Conservation (phyloP, 2,797 vertebrate species). For the Borostomias antarcticus region DNA sequence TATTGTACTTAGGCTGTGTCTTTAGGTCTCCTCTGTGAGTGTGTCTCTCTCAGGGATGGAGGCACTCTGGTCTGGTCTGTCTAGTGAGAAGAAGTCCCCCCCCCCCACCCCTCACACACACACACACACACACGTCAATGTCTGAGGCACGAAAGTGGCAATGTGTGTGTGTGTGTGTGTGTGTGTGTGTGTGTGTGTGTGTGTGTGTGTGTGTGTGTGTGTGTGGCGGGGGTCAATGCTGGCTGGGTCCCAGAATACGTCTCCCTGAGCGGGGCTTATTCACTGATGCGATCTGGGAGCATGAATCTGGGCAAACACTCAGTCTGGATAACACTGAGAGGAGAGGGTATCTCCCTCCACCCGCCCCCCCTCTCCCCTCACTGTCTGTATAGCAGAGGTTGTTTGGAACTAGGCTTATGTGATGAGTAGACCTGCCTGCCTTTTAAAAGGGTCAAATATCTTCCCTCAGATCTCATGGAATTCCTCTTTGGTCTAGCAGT, state of each 20-base stretch:
- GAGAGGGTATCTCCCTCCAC: conserved; percentile 52
- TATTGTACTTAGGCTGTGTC: too few species aligned
- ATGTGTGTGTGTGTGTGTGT: conserved; percentile 27
- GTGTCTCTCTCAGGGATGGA: too few species aligned
- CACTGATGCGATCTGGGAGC: conserved; percentile 77
- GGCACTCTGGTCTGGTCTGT: not conserved
- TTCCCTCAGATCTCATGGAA: not conserved
- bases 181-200: conserved; percentile 19
- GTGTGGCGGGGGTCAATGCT: conserved; percentile 53
- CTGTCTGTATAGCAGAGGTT: too few species aligned
- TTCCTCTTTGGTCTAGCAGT: too few species aligned
- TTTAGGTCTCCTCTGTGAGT: too few species aligned
- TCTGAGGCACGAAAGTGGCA: conserved; percentile 12
- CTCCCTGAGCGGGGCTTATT: conserved; percentile 66
- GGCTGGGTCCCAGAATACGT: conserved; percentile 60
- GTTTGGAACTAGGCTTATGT: too few species aligned
- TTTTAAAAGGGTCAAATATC: too few species aligned
- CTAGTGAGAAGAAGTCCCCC: not conserved
- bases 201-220: not conserved
- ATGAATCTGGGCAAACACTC: conserved; percentile 77
- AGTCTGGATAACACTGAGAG: conserved; percentile 62
- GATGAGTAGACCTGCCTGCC: too few species aligned
- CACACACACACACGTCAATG: too few species aligned
- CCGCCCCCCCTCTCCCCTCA: not conserved
- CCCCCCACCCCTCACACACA: too few species aligned